These are phyloP conservation scores for Myripristis jacobus DNA, from an alignment of 2,797 vertebrate genomes.

Conservation along the genomic window DNA sequence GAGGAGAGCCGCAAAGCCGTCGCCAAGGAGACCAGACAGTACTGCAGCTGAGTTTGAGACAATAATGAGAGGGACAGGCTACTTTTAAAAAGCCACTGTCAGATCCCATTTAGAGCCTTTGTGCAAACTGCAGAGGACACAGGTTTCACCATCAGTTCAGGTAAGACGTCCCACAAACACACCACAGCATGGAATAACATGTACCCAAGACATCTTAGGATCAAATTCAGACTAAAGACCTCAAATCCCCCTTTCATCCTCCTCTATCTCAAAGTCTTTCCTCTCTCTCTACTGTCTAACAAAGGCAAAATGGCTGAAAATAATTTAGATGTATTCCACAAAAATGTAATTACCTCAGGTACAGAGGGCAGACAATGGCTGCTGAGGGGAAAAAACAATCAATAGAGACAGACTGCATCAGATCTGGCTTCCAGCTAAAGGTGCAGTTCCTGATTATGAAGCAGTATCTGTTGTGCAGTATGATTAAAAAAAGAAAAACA, in stretches of 20 bases:
- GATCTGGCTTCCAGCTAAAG: background rate
- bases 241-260: slow-evolving; percentile 1
- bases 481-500: no score
- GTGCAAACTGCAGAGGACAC: slow-evolving; percentile 34
- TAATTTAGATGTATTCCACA: background rate
- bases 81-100: slow-evolving; percentile 43
- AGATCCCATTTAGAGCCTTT: slow-evolving; percentile 35
- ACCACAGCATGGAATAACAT: background rate
- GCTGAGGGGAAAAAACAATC: no score
- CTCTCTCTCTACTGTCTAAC: background rate
- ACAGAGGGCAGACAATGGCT: background rate
- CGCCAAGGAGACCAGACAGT: slow-evolving; percentile 64
- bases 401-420: no score
- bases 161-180: background rate
- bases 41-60: slow-evolving; percentile 49
- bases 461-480: no score
- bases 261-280: background rate
- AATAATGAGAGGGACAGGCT: slow-evolving; percentile 32
- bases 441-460: background rate
- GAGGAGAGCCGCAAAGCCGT: slow-evolving; percentile 45
- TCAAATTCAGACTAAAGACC: slow-evolving; percentile 7
- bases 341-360: background rate
- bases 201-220: background rate
- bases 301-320: background rate
- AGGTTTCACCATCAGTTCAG: slow-evolving; percentile 8